Base-by-base conservation (phyloP, 2,797 vertebrate genomes). In the Diplodus puntazzo region DNA sequence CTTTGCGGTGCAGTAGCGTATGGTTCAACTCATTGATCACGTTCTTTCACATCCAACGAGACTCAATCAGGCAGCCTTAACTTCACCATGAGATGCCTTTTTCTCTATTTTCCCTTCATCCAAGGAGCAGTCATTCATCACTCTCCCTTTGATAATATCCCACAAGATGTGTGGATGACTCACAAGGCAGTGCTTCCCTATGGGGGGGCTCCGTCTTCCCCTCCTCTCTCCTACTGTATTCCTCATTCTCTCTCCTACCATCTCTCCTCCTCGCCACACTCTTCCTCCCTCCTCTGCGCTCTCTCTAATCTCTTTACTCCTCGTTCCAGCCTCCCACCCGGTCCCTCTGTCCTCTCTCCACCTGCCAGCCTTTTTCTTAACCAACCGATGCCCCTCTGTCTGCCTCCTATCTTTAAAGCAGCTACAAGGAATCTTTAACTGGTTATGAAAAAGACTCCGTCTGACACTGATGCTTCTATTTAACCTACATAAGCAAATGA, bases 221-320 rank as follows among this genome's bases (percentile, higher is more conserved):
- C 55, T 75, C 79, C 72, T 83, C 54, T 61, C 48, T 69, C 71
- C 59, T 23, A 57, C 75, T 78, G 58, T 80, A 67, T 71, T 57
- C 80, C 34, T 73, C 63, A 46, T 67, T 25, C 68, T 76, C 68
- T 68, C 55, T 72, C 73, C 57, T 8, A 25, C 74, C 77, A 62
- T 71, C 65, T 87, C 69, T 46, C 57, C 64, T 73, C 45, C 60
- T 25, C 21, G 2, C 58, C 48, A 58, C 60, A 27, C 45, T 71
- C 54, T 39, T 59, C 69, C 52, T 74, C 61, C 64, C 66, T 30
- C 78, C 79, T 78, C 67, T 52, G 60, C 69, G 72, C 74, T 78
- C 43, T 67, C 59, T 69, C 63, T 90, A 89, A 92, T 90, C 84
- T 81, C 66, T 88, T 89, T 81, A 60, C 80, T 84, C 72, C 81